Evolutionary conservation across 2,113 vertebrate genomes (phyloP).

Genomic region (Planiliza haematocheilus): DNA sequence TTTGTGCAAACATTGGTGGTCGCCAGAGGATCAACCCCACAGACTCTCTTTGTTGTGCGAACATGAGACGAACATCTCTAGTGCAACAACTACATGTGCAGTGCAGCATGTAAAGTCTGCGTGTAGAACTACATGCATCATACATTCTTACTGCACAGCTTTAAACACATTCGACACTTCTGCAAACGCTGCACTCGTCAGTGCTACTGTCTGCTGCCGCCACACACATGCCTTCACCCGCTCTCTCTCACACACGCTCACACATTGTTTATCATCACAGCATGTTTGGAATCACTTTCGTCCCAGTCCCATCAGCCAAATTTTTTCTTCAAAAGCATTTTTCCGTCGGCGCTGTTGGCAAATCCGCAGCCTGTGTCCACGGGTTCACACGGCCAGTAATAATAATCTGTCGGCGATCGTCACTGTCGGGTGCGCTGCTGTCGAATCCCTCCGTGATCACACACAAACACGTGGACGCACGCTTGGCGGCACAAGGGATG

Average conservation of each 20-base stretch:
- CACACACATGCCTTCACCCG: conserved; percentile 7
- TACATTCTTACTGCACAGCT: not conserved
- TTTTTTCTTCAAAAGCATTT: conserved; percentile 20
- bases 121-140: too few relatives aligned
- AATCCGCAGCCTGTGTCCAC: conserved; percentile 5
- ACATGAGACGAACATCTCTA: too few relatives aligned
- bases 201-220: not conserved
- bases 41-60: too few relatives aligned
- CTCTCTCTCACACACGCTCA: not conserved
- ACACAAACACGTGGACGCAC: conserved; percentile 23
- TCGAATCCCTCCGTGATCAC: conserved; percentile 30
- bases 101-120: too few relatives aligned
- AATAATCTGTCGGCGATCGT: conserved; percentile 60
- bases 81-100: too few relatives aligned
- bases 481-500: conserved; percentile 29
- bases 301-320: conserved; percentile 24
- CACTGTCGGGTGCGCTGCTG: conserved; percentile 33
- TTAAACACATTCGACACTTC: not conserved
- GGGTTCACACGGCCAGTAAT: conserved; percentile 7
- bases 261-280: conserved; percentile 26
- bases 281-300: conserved; percentile 11
- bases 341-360: conserved; percentile 11
- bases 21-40: too few relatives aligned
- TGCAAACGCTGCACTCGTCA: not conserved
- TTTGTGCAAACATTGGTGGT: too few relatives aligned